phyloP scores from a whole-genome alignment of 1,140 invertebrate species.

The Sesamia nonagrioides region DNA sequence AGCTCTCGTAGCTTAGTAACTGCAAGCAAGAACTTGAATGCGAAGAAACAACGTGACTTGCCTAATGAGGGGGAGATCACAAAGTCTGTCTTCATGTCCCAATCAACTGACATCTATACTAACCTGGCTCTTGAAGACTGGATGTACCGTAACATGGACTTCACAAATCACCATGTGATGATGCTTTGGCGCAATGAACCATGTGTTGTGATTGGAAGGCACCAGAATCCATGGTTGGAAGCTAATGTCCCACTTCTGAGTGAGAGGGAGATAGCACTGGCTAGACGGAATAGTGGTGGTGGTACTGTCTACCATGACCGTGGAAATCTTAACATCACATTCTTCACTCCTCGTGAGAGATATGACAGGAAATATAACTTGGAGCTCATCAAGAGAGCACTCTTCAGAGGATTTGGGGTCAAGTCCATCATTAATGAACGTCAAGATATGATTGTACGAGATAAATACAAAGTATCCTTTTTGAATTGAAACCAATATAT shows the following conservation, averaged over 20 bases:
- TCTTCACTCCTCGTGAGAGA: conserved; percentile 93
- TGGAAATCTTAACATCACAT: conserved; percentile 97
- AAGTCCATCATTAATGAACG: conserved; percentile 92
- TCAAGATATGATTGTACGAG: conserved; percentile 94
- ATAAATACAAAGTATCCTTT: conserved; percentile 93
- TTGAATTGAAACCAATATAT: conserved; percentile 40
- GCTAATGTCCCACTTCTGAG: conserved; percentile 91
- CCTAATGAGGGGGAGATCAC: conserved; percentile 87
- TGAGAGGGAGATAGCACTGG: conserved; percentile 91
- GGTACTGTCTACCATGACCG: conserved; percentile 98
- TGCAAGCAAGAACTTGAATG: conserved; percentile 59
- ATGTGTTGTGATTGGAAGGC: conserved; percentile 97
- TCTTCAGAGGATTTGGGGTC: conserved; percentile 93
- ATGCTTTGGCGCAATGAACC: conserved; percentile 97
- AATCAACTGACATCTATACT: conserved; percentile 95
- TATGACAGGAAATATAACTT: conserved; percentile 96
- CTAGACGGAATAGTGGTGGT: conserved; percentile 97
- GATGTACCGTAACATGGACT: conserved; percentile 95
- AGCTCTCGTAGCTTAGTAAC: conserved; percentile 73
- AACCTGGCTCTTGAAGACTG: conserved; percentile 98
- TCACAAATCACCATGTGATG: conserved; percentile 93
- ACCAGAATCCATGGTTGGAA: conserved; percentile 99
- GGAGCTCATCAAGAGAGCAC: conserved; percentile 93
- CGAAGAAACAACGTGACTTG: conserved; percentile 70
- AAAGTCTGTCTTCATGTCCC: conserved; percentile 97